Evolutionary conservation across 1,140 invertebrate species (phyloP).

Genomic region (Leguminivora glycinivorella): DNA sequence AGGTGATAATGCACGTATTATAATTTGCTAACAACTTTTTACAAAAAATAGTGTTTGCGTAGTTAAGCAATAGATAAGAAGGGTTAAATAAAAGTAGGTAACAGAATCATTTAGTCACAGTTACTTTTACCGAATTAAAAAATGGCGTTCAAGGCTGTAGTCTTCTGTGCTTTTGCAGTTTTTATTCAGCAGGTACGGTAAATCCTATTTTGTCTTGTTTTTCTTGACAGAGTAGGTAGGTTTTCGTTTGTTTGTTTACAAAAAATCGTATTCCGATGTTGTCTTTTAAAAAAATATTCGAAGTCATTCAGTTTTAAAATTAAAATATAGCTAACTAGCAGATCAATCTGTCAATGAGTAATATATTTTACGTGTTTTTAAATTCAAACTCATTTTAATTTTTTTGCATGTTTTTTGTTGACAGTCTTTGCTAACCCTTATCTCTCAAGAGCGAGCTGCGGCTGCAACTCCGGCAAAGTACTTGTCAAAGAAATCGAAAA

Average conservation of each 20-base stretch:
- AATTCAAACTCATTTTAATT: no score
- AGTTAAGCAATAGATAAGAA: background rate
- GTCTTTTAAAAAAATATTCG: no score
- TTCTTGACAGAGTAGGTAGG: no score
- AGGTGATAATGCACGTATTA: background rate
- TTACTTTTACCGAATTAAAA: background rate
- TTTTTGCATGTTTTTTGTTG: background rate
- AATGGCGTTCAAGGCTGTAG: background rate
- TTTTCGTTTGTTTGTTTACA: no score
- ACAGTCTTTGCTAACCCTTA: background rate
- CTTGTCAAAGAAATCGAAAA: background rate
- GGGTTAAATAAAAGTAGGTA: background rate
- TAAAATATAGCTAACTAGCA: no score
- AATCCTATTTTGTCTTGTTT: background rate
- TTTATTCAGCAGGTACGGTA: slow-evolving; percentile 6
- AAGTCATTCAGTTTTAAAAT: no score
- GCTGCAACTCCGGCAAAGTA: background rate
- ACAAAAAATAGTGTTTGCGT: background rate
- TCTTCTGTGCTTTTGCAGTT: background rate
- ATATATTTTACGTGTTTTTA: no score
- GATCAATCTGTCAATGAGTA: no score
- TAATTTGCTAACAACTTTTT: background rate
- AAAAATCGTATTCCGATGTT: no score
- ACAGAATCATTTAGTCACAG: background rate
- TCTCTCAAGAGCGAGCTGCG: background rate